Evolutionary conservation across 2,888 invertebrate genomes (phyloP).

Genomic region (Cremastobaeus sp.): DNA sequence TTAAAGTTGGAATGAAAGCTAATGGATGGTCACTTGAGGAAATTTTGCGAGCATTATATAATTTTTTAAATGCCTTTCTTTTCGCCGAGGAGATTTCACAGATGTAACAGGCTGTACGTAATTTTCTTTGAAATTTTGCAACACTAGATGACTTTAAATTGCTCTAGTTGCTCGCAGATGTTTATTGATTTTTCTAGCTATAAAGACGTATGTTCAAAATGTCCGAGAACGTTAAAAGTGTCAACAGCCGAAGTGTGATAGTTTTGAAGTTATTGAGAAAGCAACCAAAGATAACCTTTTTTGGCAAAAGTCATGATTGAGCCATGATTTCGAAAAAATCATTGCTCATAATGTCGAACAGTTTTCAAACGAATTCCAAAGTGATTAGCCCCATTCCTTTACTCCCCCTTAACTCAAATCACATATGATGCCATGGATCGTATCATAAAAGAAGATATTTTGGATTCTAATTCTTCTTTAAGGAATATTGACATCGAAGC

Average conservation of each 20-base stretch:
- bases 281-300: too few relatives aligned
- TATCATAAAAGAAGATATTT: too few relatives aligned
- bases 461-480: too few relatives aligned
- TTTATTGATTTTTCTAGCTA: not conserved
- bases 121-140: conserved; percentile 12
- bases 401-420: too few relatives aligned
- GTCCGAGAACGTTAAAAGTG: conserved; percentile 42
- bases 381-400: too few relatives aligned
- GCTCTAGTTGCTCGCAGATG: not conserved
- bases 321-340: too few relatives aligned
- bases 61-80: conserved; percentile 67
- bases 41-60: conserved; percentile 54
- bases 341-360: too few relatives aligned
- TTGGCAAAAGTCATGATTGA: too few relatives aligned
- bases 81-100: conserved; percentile 1
- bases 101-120: not conserved
- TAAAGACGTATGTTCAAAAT: conserved; percentile 59
- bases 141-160: not conserved
- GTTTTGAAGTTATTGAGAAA: too few relatives aligned
- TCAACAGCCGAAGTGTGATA: conserved; percentile 15
- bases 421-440: too few relatives aligned
- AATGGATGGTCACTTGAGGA: conserved; percentile 1
- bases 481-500: too few relatives aligned
- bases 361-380: too few relatives aligned
- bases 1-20: conserved; percentile 6